These are phyloP conservation scores for Mola mola DNA, from an alignment of 2,113 vertebrate genomes.

Conservation along the genomic window DNA sequence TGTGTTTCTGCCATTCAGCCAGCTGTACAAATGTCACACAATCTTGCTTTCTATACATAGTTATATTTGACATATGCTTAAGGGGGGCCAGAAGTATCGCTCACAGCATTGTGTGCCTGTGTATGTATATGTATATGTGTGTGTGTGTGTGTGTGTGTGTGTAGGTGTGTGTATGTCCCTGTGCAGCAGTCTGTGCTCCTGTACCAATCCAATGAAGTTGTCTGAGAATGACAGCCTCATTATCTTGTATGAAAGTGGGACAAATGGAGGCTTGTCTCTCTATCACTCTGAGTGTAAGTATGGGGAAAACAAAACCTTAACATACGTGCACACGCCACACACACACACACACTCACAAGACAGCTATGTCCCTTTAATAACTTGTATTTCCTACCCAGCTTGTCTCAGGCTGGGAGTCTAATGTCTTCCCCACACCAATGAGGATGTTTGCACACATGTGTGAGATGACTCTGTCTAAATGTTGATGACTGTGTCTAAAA, in stretches of 20 bases:
- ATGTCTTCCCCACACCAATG: conserved; percentile 6
- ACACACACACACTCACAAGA: not conserved
- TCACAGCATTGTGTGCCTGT: conserved; percentile 39
- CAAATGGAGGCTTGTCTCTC: conserved; percentile 99
- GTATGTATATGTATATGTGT: conserved; percentile 27
- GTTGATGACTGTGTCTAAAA: conserved; percentile 99
- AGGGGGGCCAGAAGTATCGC: conserved; percentile 60
- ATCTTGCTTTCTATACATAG: conserved; percentile 72
- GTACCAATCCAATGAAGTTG: conserved; percentile 96
- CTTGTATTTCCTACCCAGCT: conserved; percentile 12
- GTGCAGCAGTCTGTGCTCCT: conserved; percentile 78
- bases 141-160: conserved; percentile 36
- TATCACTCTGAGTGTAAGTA: conserved; percentile 85
- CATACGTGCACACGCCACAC: conserved; percentile 12
- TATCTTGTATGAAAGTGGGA: conserved; percentile 99
- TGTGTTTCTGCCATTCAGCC: conserved; percentile 68
- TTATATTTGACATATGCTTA: conserved; percentile 84
- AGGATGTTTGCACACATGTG: conserved; percentile 73
- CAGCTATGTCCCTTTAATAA: conserved; percentile 7
- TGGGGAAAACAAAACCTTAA: conserved; percentile 35
- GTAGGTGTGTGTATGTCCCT: conserved; percentile 45
- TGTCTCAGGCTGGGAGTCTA: conserved; percentile 9
- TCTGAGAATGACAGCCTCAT: conserved; percentile 99
- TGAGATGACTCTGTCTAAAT: conserved; percentile 91
- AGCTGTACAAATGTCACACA: conserved; percentile 72